Base-by-base conservation (phyloP, 1,140 invertebrate species). In the Drosophila sturtevanti region DNA sequence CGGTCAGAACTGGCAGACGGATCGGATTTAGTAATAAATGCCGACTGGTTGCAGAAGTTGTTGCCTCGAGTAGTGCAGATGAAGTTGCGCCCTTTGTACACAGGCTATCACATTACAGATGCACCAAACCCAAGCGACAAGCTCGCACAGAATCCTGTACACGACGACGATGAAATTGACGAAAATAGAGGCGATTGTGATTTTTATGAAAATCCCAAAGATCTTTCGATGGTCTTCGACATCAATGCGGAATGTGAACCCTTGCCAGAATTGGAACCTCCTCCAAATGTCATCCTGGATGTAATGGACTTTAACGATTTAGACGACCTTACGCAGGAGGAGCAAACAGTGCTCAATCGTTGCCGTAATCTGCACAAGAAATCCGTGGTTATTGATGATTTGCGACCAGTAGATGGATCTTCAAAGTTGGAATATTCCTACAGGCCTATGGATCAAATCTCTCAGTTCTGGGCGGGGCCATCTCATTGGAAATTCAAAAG, bases 401-500 rank as follows among this genome's bases (percentile, higher is more conserved):
- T 92, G 24, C 79, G 90, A 2, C 91, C 91, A 0, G 77, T 90
- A 0, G 91, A 92, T 65, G 79, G 90, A 10, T 63, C 52, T 6
- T 78, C 86, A 7, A 89, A 81, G 22, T 63, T 92, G 11, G 91
- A 92, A 65, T 92, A 92, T 59, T 92, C 91, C 3, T 92, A 92
- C 56, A 71, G 91, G 1, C 91, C 91, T 2, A 77, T 92, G 58
- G 91, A 92, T 59, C 80, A 92, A 63, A 92, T 92, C 9, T 90
- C 84, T 24, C 89, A 91, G 54, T 92, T 92, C 44, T 92, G 91
- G 91, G 91, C 91, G 1, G 91, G 91, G 2, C 91, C 91, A 11
- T 91, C 91, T 1, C 85, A 92, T 63, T 92, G 91, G 91, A 92
- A 92, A 71, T 92, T 92, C 18, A 90, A 89, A 51, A 70, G 89